Evolutionary conservation across 2,888 invertebrate genomes (phyloP).

Genomic region (Dryomyza anilis): DNA sequence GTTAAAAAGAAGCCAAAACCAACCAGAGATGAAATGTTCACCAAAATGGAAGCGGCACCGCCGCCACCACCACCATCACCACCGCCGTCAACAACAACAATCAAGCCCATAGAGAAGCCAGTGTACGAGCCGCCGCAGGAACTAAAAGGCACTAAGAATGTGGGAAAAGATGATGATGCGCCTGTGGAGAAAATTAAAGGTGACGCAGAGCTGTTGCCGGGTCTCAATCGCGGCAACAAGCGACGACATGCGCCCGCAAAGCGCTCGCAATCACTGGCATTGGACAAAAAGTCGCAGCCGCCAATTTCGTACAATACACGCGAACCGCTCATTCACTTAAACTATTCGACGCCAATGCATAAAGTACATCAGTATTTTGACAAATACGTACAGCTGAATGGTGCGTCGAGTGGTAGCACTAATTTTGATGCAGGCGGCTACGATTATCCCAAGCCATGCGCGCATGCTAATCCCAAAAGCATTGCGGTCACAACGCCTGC

Average conservation of each 20-base stretch:
- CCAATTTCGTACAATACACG: conserved; percentile 37
- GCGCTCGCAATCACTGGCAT: conserved; percentile 22
- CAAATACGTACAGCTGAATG: conserved; percentile 44
- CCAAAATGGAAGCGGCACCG: no score
- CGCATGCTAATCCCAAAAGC: conserved; percentile 40
- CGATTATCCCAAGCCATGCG: conserved; percentile 45
- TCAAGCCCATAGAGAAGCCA: no score
- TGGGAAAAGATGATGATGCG: conserved; percentile 14
- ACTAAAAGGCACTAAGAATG: conserved; percentile 23
- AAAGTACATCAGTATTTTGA: conserved; percentile 48
- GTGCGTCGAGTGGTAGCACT: conserved; percentile 40
- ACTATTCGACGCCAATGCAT: conserved; percentile 50
- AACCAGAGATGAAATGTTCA: conserved; percentile 9
- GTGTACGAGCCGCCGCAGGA: conserved; percentile 32
- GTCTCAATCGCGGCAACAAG: conserved; percentile 30
- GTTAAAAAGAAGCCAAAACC: conserved; percentile 48
- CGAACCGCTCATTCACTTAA: conserved; percentile 44
- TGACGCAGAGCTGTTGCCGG: conserved; percentile 55
- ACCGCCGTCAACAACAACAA: no score
- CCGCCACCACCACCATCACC: no score
- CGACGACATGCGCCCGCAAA: not conserved
- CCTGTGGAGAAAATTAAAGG: conserved; percentile 54
- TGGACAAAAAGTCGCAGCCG: no score
- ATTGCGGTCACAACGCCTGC: conserved; percentile 51
- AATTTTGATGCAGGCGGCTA: conserved; percentile 41